Conservation (phyloP, 1,140 invertebrate species). For the Hirudo medicinalis region DNA sequence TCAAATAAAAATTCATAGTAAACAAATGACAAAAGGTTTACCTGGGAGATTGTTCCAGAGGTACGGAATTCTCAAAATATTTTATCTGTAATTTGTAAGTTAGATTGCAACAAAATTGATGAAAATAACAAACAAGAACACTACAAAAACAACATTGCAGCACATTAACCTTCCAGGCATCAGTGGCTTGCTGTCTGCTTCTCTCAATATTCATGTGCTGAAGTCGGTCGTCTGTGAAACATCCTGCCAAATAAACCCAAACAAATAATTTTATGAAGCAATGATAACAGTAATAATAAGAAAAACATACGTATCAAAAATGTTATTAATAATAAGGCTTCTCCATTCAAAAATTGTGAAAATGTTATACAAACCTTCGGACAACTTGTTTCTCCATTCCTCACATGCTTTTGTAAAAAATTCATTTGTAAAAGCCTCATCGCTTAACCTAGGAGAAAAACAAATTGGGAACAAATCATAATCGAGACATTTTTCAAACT, state of each 20-base stretch:
- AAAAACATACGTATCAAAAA: not conserved
- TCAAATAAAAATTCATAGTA: too few relatives aligned
- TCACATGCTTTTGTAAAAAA: constrained; percentile 11
- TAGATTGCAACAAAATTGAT: not conserved
- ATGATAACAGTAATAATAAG: not conserved
- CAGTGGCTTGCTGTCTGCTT: not conserved
- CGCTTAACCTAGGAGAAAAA: not conserved
- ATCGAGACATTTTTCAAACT: not conserved
- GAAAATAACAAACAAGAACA: not conserved
- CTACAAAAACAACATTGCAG: not conserved
- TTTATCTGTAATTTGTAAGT: too few relatives aligned
- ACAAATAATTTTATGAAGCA: not conserved
- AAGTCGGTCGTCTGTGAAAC: not conserved
- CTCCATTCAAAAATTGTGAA: too few relatives aligned
- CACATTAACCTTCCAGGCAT: not conserved
- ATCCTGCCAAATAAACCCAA: constrained; percentile 2
- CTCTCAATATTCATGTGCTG: constrained; percentile 8
- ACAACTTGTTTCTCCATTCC: not conserved
- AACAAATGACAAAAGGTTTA: too few relatives aligned
- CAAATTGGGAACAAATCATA: not conserved
- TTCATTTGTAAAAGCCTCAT: constrained; percentile 8
- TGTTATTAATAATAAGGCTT: not conserved
- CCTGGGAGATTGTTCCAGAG: too few relatives aligned
- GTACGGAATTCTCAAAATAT: too few relatives aligned
- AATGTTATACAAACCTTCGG: not conserved